Conservation (phyloP, 2,888 invertebrate genomes). For the Deilephila elpenor region DNA sequence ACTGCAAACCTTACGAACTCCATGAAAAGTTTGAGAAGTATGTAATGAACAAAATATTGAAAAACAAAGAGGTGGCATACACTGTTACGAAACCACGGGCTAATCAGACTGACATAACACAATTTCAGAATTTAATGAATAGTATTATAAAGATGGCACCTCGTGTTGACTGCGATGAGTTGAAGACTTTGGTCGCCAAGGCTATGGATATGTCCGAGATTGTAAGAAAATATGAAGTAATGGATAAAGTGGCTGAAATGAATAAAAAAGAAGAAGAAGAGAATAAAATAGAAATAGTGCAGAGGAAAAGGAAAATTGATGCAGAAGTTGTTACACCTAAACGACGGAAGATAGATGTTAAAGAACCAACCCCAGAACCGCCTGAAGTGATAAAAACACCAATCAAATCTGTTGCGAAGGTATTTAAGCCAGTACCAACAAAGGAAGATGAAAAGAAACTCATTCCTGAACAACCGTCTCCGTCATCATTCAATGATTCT, state of each 20-base stretch:
- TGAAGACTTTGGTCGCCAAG: slow-evolving; percentile 55
- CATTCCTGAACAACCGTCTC: slow-evolving; percentile 41
- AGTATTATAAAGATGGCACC: slow-evolving; percentile 54
- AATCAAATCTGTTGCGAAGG: not conserved
- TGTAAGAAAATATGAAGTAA: slow-evolving; percentile 50
- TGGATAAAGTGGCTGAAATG: slow-evolving; percentile 16
- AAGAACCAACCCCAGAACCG: slow-evolving; percentile 28
- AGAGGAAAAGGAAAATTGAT: slow-evolving; percentile 2
- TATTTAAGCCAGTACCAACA: slow-evolving; percentile 29
- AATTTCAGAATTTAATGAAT: slow-evolving; percentile 62
- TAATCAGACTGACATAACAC: slow-evolving; percentile 48
- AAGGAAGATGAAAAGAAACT: slow-evolving; percentile 35
- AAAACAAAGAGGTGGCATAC: slow-evolving; percentile 31
- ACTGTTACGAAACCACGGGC: slow-evolving; percentile 34
- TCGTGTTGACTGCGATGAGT: slow-evolving; percentile 47
- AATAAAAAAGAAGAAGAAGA: slow-evolving; percentile 53
- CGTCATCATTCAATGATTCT: slow-evolving; percentile 64
- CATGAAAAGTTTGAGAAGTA: slow-evolving; percentile 52
- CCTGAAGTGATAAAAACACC: not conserved
- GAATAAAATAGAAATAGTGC: slow-evolving; percentile 8
- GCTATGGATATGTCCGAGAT: slow-evolving; percentile 63
- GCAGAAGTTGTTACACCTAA: not conserved
- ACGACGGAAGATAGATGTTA: slow-evolving; percentile 15
- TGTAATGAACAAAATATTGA: slow-evolving; percentile 49
- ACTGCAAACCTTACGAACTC: slow-evolving; percentile 40